These are phyloP conservation scores for Melanotaenia maccullochi DNA, from an alignment of 2,797 vertebrate species.

Conservation along the genomic window DNA sequence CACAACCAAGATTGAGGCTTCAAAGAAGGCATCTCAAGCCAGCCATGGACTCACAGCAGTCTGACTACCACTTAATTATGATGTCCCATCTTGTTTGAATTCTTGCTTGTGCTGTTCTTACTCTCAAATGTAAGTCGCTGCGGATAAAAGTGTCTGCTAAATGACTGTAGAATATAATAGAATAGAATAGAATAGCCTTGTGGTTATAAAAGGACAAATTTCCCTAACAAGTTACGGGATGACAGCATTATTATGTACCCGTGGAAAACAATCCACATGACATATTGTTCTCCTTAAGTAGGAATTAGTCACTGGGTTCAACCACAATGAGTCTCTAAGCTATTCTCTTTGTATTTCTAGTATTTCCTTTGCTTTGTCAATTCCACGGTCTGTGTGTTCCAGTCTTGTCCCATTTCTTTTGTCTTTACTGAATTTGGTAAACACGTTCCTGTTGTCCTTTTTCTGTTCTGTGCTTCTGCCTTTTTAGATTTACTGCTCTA, in stretches of 20 bases:
- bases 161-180: no score
- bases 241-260: background rate
- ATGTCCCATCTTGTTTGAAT: no score
- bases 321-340: background rate
- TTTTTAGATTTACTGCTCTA: background rate
- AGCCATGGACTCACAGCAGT: no score
- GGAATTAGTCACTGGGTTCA: background rate
- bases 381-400: background rate
- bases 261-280: background rate
- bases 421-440: background rate
- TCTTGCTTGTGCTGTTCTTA: no score
- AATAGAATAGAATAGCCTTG: background rate
- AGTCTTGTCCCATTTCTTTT: background rate
- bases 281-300: background rate
- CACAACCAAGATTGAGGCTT: background rate
- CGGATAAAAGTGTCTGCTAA: no score
- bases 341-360: background rate
- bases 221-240: background rate
- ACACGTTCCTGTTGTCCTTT: background rate
- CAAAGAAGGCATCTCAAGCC: background rate
- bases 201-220: background rate
- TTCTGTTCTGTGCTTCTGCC: no score
- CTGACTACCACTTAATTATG: no score
- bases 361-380: background rate
- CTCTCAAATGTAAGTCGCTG: no score